A percentile compares a stretch with the other conserved stretches of the same genome.
phyloP scores from a whole-genome alignment of 2,113 vertebrate species.

The Sylvicapra grimmia region DNA sequence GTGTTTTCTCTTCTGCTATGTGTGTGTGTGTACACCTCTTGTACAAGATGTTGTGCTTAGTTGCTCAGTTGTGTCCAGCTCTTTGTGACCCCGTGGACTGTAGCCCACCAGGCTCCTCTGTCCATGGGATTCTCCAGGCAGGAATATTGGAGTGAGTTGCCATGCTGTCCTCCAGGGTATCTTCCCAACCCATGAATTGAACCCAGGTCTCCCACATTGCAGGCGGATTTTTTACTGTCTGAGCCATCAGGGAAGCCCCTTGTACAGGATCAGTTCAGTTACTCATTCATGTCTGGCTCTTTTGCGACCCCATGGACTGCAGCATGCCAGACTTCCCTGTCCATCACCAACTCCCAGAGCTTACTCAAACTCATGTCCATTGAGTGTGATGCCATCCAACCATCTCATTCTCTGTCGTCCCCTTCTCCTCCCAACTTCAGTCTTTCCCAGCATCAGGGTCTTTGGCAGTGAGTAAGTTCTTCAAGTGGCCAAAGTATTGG shows the following conservation, averaged over 20 bases:
- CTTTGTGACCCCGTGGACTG: background rate
- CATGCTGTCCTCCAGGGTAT: background rate
- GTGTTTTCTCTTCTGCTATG: background rate
- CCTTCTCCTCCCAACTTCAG: background rate
- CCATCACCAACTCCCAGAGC: background rate
- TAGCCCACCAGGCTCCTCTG: background rate
- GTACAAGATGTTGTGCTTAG: background rate
- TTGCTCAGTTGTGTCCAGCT: background rate
- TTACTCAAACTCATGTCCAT: background rate
- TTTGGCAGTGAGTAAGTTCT: background rate
- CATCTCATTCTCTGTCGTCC: background rate
- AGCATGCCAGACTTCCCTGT: background rate
- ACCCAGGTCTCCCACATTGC: background rate
- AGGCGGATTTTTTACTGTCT: background rate
- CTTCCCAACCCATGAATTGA: background rate
- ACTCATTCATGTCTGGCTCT: background rate
- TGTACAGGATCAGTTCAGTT: background rate
- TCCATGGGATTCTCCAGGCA: background rate
- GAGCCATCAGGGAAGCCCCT: background rate
- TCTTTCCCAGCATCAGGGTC: background rate
- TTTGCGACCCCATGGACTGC: background rate
- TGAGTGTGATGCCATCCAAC: background rate
- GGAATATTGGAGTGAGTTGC: background rate
- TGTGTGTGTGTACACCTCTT: background rate
- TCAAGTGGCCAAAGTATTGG: background rate